Conservation (phyloP, 1,140 invertebrate genomes). For the Drosophila pandora region DNA sequence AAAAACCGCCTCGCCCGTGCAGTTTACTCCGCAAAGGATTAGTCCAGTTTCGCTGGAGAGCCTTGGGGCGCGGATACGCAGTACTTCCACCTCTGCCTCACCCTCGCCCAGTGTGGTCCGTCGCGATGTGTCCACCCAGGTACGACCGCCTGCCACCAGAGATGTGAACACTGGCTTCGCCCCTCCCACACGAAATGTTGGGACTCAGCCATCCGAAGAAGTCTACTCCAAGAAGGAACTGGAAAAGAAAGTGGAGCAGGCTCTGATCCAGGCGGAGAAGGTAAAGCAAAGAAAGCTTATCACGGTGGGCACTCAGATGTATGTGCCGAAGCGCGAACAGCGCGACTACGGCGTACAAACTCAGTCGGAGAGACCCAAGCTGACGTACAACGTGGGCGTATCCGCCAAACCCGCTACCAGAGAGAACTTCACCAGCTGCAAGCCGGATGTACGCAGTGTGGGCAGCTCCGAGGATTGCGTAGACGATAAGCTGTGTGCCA, state of each 20-base stretch:
- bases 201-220: slow-evolving; percentile 48
- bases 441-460: slow-evolving; percentile 81
- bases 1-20: slow-evolving; percentile 64
- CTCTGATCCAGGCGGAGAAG: slow-evolving; percentile 42
- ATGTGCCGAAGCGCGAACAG: slow-evolving; percentile 62
- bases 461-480: slow-evolving; percentile 84
- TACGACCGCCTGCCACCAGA: slow-evolving; percentile 50
- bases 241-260: slow-evolving; percentile 51
- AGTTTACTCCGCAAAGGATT: slow-evolving; percentile 79
- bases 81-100: slow-evolving; percentile 58
- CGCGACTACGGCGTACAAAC: slow-evolving; percentile 67
- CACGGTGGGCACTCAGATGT: slow-evolving; percentile 81
- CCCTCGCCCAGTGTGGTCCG: slow-evolving; percentile 55
- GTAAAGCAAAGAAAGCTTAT: slow-evolving; percentile 80
- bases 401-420: slow-evolving; percentile 60
- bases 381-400: slow-evolving; percentile 54
- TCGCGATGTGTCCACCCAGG: slow-evolving; percentile 88
- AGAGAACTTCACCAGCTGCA: slow-evolving; percentile 83
- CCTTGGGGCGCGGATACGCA: slow-evolving; percentile 68
- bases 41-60: slow-evolving; percentile 79
- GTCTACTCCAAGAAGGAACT: slow-evolving; percentile 69
- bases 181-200: slow-evolving; percentile 43
- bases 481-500: slow-evolving; percentile 84
- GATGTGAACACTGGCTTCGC: slow-evolving; percentile 61
- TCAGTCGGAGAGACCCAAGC: slow-evolving; percentile 61